Evolutionary conservation across 1,140 invertebrate genomes (phyloP), one percentile per base, ranked within the genome.

Genomic region (Drosophila bifasciata): DNA sequence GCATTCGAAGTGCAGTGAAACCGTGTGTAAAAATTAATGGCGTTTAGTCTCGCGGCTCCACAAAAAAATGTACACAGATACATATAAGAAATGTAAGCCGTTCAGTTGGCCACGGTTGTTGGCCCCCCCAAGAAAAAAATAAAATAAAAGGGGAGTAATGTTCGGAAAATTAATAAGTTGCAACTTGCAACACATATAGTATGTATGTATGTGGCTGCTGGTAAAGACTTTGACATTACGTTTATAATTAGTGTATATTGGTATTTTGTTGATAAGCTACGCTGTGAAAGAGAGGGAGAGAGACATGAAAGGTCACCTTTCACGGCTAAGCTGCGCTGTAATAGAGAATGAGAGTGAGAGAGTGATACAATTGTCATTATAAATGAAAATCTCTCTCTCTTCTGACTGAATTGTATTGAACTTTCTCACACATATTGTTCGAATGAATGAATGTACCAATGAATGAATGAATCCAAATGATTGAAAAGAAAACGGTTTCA

Each of bases 1-100:
- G 62, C 64, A 68, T 70, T 49, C 66, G 67, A 68, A 69, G 66
- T 70, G 67, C 67, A 70, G 67, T 70, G 67, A 70, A 70, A 70
- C 67, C 67, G 64, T 68, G 62, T 68, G 62, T 68, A 68, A 68
- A 68, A 68, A 56, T 68, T 68, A 68, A 68, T 68, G 68, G 62
- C 64, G 64, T 68, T 68, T 68, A 68, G 64, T 25, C 43, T 13
- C 49, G 32, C 11, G 64, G 64, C 49, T 63, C 62, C 55, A 23
- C 62, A 3, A 32, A 28, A 28, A 25, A 25, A 6, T 8, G 0
- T 7, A 28, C 9, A 32, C 3, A 32, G 3, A 32, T 3, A 32
- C 3, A 46, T 39, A 63, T 63, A 62, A 23, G 21, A 62, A 62
- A 28, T 68, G 11, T 68, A 68, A 68, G 62, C 64, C 19, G 64